Conservation (phyloP, 2,888 invertebrate genomes). For the Eudasyphora cyanicolor region DNA sequence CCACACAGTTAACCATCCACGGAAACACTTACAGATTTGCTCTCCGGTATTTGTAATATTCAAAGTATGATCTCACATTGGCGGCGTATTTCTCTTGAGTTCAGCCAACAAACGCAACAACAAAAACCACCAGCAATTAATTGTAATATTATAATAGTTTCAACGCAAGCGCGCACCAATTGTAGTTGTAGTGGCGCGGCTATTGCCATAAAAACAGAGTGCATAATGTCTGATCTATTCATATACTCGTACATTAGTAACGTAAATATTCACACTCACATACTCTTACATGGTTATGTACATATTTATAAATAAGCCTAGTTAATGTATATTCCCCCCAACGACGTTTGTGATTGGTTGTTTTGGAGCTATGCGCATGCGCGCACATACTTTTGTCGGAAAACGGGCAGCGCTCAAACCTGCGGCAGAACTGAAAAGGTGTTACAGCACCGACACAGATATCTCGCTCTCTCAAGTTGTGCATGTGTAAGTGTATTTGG, state of each 20-base stretch:
- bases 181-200: conserved; percentile 9
- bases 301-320: background rate
- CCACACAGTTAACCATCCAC: background rate
- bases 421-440: background rate
- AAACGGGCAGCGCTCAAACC: background rate
- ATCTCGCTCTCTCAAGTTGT: too few species aligned
- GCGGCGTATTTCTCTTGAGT: background rate
- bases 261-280: too few species aligned
- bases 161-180: too few species aligned
- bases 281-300: too few species aligned
- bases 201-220: conserved; percentile 14
- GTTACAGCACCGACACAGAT: background rate
- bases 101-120: conserved; percentile 42
- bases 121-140: conserved; percentile 62
- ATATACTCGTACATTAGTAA: too few species aligned
- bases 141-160: conserved; percentile 53
- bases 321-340: conserved; percentile 4
- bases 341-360: conserved; percentile 55
- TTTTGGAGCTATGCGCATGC: background rate
- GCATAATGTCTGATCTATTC: conserved; percentile 50
- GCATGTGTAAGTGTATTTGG: background rate
- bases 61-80: background rate
- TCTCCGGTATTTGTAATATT: too few species aligned
- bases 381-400: conserved; percentile 11
- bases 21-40: background rate